Evolutionary conservation across 92 coral and sea anemone species (phyloP).

Genomic region (Diadumene lineata): DNA sequence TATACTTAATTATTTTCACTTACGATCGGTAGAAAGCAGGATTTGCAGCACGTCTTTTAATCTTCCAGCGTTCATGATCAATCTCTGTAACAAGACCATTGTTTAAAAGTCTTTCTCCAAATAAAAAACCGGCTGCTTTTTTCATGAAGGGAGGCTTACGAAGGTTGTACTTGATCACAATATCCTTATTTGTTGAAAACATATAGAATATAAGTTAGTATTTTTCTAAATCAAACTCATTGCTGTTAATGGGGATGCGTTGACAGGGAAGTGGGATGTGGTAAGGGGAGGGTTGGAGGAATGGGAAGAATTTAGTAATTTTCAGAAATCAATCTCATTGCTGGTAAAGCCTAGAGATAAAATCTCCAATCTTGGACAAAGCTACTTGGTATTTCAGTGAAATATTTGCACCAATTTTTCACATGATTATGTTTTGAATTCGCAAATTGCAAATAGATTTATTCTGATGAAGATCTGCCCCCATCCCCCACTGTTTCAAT

Average conservation of each 20-base stretch:
- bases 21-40: conserved; percentile 50
- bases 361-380: too few species aligned
- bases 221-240: neutral
- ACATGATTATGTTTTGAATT: too few species aligned
- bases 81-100: conserved; percentile 18
- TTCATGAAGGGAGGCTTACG: conserved; percentile 13
- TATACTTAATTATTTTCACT: neutral
- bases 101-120: conserved; percentile 34
- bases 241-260: too few species aligned
- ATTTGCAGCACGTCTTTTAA: conserved; percentile 31
- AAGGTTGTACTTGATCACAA: conserved; percentile 29
- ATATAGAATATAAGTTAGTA: neutral
- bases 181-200: conserved; percentile 3
- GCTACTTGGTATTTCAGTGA: too few species aligned
- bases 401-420: too few species aligned
- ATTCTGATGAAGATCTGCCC: too few species aligned
- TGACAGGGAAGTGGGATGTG: neutral
- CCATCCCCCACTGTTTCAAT: too few species aligned
- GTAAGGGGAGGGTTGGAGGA: neutral
- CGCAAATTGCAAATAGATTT: too few species aligned
- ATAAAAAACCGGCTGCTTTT: neutral
- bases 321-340: neutral
- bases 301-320: neutral
- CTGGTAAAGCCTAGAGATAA: neutral
- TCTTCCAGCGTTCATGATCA: conserved; percentile 33